Evolutionary conservation across 2,888 invertebrate genomes (phyloP).

Genomic region (Idaea straminata): DNA sequence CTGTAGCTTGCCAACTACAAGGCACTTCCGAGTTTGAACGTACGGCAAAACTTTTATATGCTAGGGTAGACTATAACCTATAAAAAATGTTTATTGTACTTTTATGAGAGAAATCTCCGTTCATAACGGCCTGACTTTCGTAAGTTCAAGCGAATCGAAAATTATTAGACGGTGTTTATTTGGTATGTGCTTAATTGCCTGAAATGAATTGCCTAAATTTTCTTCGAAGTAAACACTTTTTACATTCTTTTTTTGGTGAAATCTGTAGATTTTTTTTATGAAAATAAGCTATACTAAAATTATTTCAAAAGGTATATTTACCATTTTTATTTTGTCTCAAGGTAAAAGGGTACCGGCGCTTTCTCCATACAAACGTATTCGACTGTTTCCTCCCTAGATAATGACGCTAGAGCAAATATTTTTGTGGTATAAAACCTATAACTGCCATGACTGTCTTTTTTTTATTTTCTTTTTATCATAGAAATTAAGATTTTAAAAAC

Average conservation of each 20-base stretch:
- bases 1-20: conserved; percentile 3
- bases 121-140: conserved; percentile 6
- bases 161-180: conserved; percentile 4
- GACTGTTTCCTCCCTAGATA: too few species aligned
- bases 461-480: too few species aligned
- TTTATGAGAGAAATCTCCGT: conserved; percentile 13
- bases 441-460: too few species aligned
- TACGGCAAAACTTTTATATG: conserved; percentile 14
- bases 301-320: too few species aligned
- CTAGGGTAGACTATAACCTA: conserved; percentile 4
- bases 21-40: conserved; percentile 2
- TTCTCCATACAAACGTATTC: too few species aligned
- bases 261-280: too few species aligned
- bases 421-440: too few species aligned
- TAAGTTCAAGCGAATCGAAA: conserved; percentile 1
- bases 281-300: too few species aligned
- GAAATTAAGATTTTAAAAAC: too few species aligned
- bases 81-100: conserved; percentile 18
- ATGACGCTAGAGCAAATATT: too few species aligned
- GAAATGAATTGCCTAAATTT: neutral
- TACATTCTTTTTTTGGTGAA: neutral
- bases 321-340: too few species aligned
- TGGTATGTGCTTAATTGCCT: neutral
- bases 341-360: too few species aligned
- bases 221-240: neutral